Conservation (phyloP, 2,113 vertebrate genomes). For the Elephantulus edwardii region DNA sequence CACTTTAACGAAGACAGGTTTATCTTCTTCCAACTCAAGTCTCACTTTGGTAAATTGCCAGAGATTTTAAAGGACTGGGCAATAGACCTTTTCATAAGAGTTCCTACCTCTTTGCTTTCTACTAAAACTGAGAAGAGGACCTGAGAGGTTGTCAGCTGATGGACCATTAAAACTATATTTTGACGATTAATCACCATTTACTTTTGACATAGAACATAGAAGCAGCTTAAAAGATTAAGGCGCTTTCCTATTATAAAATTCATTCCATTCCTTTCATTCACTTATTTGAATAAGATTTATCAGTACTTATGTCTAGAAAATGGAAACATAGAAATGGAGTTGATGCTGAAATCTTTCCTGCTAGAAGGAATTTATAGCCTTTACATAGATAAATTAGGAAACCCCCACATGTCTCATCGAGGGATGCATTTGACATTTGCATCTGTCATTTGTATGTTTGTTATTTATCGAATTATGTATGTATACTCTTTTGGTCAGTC, state of each 20-base stretch:
- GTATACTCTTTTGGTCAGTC: background rate
- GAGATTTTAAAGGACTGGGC: background rate
- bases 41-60: background rate
- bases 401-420: background rate
- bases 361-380: constrained; percentile 18
- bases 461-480: constrained; percentile 16
- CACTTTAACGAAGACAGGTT: background rate
- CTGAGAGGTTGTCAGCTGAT: background rate
- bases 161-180: constrained; percentile 41
- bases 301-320: background rate
- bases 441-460: background rate
- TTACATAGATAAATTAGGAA: background rate
- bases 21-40: background rate
- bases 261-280: background rate
- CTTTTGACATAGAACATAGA: background rate
- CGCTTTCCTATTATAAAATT: background rate
- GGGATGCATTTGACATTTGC: background rate
- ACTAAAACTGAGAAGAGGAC: background rate
- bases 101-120: constrained; percentile 19
- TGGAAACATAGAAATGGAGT: constrained; percentile 33
- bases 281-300: constrained; percentile 4
- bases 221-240: background rate
- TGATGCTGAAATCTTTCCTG: constrained; percentile 5
- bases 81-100: background rate
- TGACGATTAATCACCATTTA: background rate